Percentiles rank a stretch among this genome's conserved stretches.
These are phyloP conservation scores for Aleiodes testaceus DNA, from an alignment of 2,888 invertebrate genomes.

Conservation along the genomic window DNA sequence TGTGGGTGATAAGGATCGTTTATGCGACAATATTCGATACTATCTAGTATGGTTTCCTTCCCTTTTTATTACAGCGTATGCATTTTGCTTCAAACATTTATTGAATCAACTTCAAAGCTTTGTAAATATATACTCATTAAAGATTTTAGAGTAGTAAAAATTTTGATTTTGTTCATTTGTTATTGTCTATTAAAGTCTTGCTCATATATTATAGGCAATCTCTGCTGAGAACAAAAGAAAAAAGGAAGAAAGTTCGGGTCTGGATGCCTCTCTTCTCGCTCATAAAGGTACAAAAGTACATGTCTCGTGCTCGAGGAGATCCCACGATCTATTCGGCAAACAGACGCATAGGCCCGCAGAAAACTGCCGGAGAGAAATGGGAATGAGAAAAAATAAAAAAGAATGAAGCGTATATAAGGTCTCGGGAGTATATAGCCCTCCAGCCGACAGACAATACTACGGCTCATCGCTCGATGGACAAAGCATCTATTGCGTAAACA, in stretches of 20 bases:
- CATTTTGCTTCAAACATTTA: background rate
- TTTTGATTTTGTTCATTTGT: no score
- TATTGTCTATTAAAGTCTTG: slow-evolving; percentile 49
- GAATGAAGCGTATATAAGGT: slow-evolving; percentile 7
- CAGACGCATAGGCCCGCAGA: slow-evolving; percentile 45
- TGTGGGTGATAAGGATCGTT: slow-evolving; percentile 41
- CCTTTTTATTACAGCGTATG: background rate
- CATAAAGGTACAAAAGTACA: slow-evolving; percentile 69
- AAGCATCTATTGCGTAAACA: slow-evolving; percentile 73
- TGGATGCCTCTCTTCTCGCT: slow-evolving; percentile 52
- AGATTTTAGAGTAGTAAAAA: no score
- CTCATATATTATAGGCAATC: slow-evolving; percentile 4
- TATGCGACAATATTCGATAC: slow-evolving; percentile 9
- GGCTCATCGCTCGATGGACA: slow-evolving; percentile 72
- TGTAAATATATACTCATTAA: slow-evolving; percentile 6
- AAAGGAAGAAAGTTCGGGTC: slow-evolving; percentile 59
- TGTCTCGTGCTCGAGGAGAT: slow-evolving; percentile 59
- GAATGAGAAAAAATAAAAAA: slow-evolving; percentile 27
- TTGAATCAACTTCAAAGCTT: background rate
- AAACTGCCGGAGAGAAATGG: slow-evolving; percentile 43
- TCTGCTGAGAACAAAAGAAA: slow-evolving; percentile 61
- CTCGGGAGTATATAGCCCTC: slow-evolving; percentile 56
- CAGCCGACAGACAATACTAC: slow-evolving; percentile 71
- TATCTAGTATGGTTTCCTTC: background rate
- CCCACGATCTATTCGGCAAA: slow-evolving; percentile 59